Conservation (phyloP, 2,797 vertebrate genomes). For the Calcarius lapponicus region DNA sequence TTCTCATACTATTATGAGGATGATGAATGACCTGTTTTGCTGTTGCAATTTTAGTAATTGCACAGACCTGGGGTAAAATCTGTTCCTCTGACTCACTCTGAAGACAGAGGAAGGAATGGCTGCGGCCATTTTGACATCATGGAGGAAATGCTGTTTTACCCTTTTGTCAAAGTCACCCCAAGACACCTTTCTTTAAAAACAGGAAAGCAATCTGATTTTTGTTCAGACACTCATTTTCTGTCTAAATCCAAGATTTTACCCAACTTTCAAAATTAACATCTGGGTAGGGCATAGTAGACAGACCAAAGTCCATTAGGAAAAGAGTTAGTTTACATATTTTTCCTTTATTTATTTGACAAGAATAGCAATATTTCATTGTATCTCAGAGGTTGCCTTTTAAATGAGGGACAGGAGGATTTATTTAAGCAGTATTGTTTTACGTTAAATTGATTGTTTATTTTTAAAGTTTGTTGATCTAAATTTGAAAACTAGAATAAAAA, state of each 20-base stretch:
- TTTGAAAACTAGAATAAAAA: not conserved
- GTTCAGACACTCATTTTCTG: not conserved
- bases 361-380: not conserved
- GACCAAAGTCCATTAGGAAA: not conserved
- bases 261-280: not conserved
- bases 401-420: not conserved
- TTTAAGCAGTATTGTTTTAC: not conserved
- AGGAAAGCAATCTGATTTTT: not conserved
- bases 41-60: not conserved
- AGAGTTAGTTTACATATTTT: not conserved
- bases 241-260: not conserved
- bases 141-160: not conserved
- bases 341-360: not conserved
- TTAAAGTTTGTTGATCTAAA: not conserved
- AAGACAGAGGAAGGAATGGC: not conserved
- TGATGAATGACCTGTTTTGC: not conserved
- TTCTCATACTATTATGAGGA: not conserved
- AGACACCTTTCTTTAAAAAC: not conserved
- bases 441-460: not conserved
- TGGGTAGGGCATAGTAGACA: not conserved
- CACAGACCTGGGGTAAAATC: not conserved
- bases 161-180: not conserved
- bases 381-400: not conserved
- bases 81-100: not conserved
- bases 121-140: not conserved